Percentiles rank a stretch among this genome's conserved stretches.
Evolutionary conservation across 2,888 invertebrate genomes (phyloP).

Genomic region (Spilosoma lubricipeda): DNA sequence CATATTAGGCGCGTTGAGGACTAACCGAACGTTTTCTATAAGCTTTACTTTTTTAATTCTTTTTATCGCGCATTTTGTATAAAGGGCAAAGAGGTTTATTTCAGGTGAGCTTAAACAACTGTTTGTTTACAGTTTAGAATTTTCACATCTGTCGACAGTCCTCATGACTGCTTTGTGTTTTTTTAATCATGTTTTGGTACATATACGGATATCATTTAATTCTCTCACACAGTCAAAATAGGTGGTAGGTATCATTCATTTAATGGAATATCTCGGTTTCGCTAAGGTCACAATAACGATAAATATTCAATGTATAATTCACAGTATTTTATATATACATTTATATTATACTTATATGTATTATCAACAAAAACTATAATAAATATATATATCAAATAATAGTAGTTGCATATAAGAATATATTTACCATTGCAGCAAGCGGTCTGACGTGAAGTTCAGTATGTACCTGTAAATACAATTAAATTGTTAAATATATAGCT

Average conservation of each 20-base stretch:
- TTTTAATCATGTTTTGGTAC: too few species aligned
- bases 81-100: too few species aligned
- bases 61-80: too few species aligned
- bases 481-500: not conserved
- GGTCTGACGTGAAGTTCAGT: constrained; percentile 42
- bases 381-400: not conserved
- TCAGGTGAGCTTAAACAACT: too few species aligned
- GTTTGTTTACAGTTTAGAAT: too few species aligned
- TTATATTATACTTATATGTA: not conserved
- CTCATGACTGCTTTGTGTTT: too few species aligned
- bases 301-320: not conserved
- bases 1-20: too few species aligned
- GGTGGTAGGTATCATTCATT: not conserved
- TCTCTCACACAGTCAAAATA: not conserved
- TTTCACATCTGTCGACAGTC: too few species aligned
- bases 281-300: constrained; percentile 4
- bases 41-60: too few species aligned
- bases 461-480: constrained; percentile 58
- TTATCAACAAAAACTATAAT: not conserved
- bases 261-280: not conserved
- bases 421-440: constrained; percentile 75
- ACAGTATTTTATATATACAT: not conserved
- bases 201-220: not conserved
- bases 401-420: constrained; percentile 20
- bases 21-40: too few species aligned